Evolutionary conservation across 2,113 vertebrate genomes (phyloP), one percentile per base, ranked within the genome.

Genomic region (Petrocephalus microphthalmus): DNA sequence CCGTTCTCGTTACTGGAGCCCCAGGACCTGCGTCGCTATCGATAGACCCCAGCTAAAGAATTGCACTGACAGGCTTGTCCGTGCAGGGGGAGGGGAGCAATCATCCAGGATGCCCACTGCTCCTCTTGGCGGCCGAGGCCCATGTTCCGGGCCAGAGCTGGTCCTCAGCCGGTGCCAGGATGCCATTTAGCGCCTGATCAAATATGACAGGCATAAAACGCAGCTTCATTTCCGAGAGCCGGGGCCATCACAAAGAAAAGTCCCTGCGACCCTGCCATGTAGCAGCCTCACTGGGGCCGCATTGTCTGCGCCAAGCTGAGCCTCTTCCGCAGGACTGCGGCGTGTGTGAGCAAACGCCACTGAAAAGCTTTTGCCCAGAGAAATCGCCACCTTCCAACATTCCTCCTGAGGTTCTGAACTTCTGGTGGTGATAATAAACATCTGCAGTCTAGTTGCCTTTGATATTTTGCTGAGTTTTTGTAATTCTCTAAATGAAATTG

Each of bases 141-240:
- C 88, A 91, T 91, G 92, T 92, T 91, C 89, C 85, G 85, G 90
- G 93, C 95, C 95, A 95, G 88, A 90, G 91, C 92, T 94, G 93
- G 81, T 86, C 74, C 22, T 13, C 8, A n/a, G 78, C 67, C 10
- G 74, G 74, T 53, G 78, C 64, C 52, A 91, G 93, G 94, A 94
- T 90, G 89, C 93, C 91, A 89, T 90, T 93, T 84, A 92, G 88
- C 89, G 92, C 90, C 90, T 93, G 93, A 95, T 95, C 91, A 92
- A 94, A 94, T 94, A 95, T 95, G 94, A 95, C 93, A 94, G 91
- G 92, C 94, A 94, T 93, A 94, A 94, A 93, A 93, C n/a, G 47
- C 91, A 91, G 88, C 90, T 90, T 90, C 74, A 91, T 92, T 93
- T 92, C 90, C 91, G 87, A 88, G 83, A 74, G 89, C 87, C 85